Evolutionary conservation across 2,797 vertebrate species (phyloP).

Genomic region (Ctenochaetus hawaiiensis): DNA sequence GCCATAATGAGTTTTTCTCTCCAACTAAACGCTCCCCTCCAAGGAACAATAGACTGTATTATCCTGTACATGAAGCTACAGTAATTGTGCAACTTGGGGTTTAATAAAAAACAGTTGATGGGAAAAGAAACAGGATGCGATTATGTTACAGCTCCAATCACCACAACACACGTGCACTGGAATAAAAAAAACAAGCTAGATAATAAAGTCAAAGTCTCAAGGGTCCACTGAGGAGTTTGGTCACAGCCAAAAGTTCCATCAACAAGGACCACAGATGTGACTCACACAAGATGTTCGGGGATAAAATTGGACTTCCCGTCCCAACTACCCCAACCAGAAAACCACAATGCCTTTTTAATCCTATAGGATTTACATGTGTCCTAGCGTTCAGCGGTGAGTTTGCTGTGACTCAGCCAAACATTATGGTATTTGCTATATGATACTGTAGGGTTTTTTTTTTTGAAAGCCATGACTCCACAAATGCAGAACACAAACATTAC

Average conservation of each 20-base stretch:
- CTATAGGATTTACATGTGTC: slow-evolving; percentile 28
- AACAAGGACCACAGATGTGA: slow-evolving; percentile 61
- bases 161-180: slow-evolving; percentile 17
- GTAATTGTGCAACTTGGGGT: background rate
- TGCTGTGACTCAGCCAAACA: slow-evolving; percentile 33
- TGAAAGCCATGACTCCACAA: background rate
- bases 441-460: background rate
- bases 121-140: slow-evolving; percentile 19
- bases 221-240: slow-evolving; percentile 50
- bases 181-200: slow-evolving; percentile 42
- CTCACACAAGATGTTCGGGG: slow-evolving; percentile 50
- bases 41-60: background rate
- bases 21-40: background rate
- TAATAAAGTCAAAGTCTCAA: slow-evolving; percentile 22
- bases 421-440: slow-evolving; percentile 20
- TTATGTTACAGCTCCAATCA: slow-evolving; percentile 12
- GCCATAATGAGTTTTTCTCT: background rate
- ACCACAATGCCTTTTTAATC: slow-evolving; percentile 63
- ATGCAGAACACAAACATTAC: slow-evolving; percentile 13
- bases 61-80: background rate
- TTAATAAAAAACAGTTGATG: slow-evolving; percentile 20
- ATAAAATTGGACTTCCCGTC: slow-evolving; percentile 62
- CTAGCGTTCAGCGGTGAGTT: slow-evolving; percentile 9
- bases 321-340: slow-evolving; percentile 29
- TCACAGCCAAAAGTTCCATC: slow-evolving; percentile 51